Base-by-base conservation (phyloP, 2,113 vertebrate species). In the Sorex araneus region DNA sequence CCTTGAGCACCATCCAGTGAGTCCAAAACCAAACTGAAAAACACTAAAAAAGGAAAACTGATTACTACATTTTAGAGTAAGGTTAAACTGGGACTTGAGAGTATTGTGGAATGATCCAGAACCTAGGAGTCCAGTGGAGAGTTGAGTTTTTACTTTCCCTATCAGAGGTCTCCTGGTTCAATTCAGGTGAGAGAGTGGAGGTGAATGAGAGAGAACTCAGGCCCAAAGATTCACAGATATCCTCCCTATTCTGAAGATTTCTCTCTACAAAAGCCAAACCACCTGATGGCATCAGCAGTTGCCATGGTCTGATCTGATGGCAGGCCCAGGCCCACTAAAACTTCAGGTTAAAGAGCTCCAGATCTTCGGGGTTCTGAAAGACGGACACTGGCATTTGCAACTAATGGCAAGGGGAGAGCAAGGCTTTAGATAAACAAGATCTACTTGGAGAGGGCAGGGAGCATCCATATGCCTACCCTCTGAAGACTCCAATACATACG, bases 391-490 rank as follows among this genome's bases (percentile, higher is more conserved):
- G 76, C 75, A n/a, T 21, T 21, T 50, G 30, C 36, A 88, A 50
- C 85, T 75, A 90, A 95, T 32, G 25, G 43, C 81, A 89, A 89
- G 75, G 18, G 16, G 1, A 0, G 2, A 90, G 78, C 43, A 70
- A 84, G 66, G 57, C 16, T 90, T 54, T 45, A 93, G 70, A 87
- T 30, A 85, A 86, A 87, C 43, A 81, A 40, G n/a, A 57, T 74
- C 71, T 91, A 4, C 85, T 70, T 86, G 86, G 64, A 74, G 19
- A 32, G 43, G 19, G 3, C 1, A 0, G 7, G 70, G 47, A 90
- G 75, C 13, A 75, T 50, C 83, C 87, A 73, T 36, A 73, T 36
- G 86, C 71, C 80, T 28, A 67, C 12, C 66, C 71, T 95, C 89
- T 34, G 64, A 87, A 82, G 94, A 92, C 60, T 50, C 64, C 25